Conservation (phyloP, 2,113 vertebrate species). For the Hypomesus transpacificus region DNA sequence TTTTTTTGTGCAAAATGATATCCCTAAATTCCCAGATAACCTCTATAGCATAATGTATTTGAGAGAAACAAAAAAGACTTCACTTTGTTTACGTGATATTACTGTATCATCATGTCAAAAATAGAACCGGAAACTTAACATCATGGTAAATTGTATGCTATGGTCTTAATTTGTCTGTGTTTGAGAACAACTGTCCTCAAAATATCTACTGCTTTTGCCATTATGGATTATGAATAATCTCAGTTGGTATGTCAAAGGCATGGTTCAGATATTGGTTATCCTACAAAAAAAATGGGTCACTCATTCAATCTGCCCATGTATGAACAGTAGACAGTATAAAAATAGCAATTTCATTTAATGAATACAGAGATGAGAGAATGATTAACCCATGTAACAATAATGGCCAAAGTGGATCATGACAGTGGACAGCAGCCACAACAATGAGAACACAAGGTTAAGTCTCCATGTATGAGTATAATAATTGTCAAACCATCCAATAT, state of each 20-base stretch:
- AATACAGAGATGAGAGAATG: slow-evolving; percentile 18
- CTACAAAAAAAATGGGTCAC: slow-evolving; percentile 64
- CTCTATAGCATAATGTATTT: neutral
- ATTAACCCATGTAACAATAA: neutral
- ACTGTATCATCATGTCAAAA: slow-evolving; percentile 8
- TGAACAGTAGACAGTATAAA: slow-evolving; percentile 45
- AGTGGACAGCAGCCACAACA: no score
- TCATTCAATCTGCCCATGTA: slow-evolving; percentile 59
- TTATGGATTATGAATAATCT: slow-evolving; percentile 74
- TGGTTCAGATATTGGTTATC: slow-evolving; percentile 58
- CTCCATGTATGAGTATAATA: no score
- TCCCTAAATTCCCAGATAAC: neutral
- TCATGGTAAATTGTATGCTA: slow-evolving; percentile 23
- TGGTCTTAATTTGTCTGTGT: slow-evolving; percentile 15
- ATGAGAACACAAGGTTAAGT: no score
- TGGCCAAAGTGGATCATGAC: no score
- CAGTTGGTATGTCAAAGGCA: slow-evolving; percentile 56
- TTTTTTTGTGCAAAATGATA: no score
- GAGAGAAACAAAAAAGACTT: no score
- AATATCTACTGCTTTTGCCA: slow-evolving; percentile 51
- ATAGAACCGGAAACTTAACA: slow-evolving; percentile 23
- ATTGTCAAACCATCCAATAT: no score
- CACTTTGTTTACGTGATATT: neutral
- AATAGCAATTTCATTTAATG: slow-evolving; percentile 49
- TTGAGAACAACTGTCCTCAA: slow-evolving; percentile 54